Base-by-base conservation (phyloP, 2,113 vertebrate species). In the Sciurus niger region DNA sequence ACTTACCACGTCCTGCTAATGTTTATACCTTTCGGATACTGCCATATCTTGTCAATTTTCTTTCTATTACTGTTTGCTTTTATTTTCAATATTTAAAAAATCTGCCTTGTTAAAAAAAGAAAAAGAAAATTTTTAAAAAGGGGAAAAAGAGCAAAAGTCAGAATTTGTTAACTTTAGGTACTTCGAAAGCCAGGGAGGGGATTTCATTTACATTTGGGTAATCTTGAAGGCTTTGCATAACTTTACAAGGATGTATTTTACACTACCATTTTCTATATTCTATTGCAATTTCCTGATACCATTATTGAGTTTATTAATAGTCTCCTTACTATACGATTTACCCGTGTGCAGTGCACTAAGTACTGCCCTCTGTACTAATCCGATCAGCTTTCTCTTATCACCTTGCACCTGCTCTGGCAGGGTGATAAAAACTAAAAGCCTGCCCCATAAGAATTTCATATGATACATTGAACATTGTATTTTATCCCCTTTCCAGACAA, bases 51-150 rank as follows among this genome's bases (percentile, higher is more conserved):
- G 6, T 55, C 83, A 83, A 51, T 91, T 95, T 77, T 80, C 68
- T 95, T 77, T 80, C 68, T 96, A 60, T 95, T 95, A 84, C 4
- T 94, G 10, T 67, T 96, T 84, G 34, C 55, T 94, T 72, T 95
- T 83, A 37, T 89, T 58, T 82, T 65, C 24, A 72, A 43, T 58
- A 24, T 58, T 43, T 51, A 84, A 40, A 82, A 53, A 83, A n/a
- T 46, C 30, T 87, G 28, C 18, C 20, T 82, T 83, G 9, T 80
- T 93, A 40, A 91, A 79, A 40, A 93, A 74, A 79, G 46, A 63
- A 22, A 22, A 58, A 58, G 24, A 63, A 63, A 63, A 63, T 53
- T 63, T 63, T 63, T 37, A 37, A 37, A 37, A 37, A 10, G 60
- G 60, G 60, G 8, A 9, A 84, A 84, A 0, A 30, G 28, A 55